phyloP scores from a whole-genome alignment of 2,113 vertebrate genomes.

The Mastomys natalensis region DNA sequence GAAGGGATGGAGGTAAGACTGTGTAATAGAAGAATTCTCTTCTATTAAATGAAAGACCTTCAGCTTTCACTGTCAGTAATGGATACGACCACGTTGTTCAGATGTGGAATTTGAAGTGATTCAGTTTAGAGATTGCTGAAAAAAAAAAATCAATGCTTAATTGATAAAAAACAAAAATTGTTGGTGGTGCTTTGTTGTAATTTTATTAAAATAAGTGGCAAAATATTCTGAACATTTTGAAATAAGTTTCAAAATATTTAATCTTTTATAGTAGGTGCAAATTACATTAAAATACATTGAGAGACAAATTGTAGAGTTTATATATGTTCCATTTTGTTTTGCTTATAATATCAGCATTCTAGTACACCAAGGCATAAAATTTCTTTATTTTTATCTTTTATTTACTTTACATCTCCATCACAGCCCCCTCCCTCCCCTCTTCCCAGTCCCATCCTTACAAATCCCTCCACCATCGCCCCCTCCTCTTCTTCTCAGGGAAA shows the following conservation, averaged over 20 bases:
- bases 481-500: no score
- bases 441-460: no score
- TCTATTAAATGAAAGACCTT: slow-evolving; percentile 26
- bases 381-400: no score
- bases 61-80: background rate
- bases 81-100: background rate
- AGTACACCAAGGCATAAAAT: slow-evolving; percentile 9
- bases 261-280: slow-evolving; percentile 2
- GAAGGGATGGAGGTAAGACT: slow-evolving; percentile 94
- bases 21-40: background rate
- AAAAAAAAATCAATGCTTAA: slow-evolving; percentile 8
- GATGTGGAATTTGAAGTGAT: background rate
- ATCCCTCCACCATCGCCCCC: no score
- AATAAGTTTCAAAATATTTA: slow-evolving; percentile 57
- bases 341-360: background rate
- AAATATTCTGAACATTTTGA: slow-evolving; percentile 35
- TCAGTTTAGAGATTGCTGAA: slow-evolving; percentile 29
- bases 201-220: slow-evolving; percentile 23
- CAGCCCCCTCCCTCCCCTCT: no score
- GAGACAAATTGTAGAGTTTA: slow-evolving; percentile 13
- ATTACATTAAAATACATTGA: slow-evolving; percentile 50
- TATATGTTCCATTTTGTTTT: background rate
- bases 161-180: slow-evolving; percentile 16
- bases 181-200: slow-evolving; percentile 15
- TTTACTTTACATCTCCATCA: no score